Percentiles rank a stretch among this genome's conserved stretches.
Evolutionary conservation across 2,888 invertebrate species (phyloP).

Genomic region (Apodemia duryi): DNA sequence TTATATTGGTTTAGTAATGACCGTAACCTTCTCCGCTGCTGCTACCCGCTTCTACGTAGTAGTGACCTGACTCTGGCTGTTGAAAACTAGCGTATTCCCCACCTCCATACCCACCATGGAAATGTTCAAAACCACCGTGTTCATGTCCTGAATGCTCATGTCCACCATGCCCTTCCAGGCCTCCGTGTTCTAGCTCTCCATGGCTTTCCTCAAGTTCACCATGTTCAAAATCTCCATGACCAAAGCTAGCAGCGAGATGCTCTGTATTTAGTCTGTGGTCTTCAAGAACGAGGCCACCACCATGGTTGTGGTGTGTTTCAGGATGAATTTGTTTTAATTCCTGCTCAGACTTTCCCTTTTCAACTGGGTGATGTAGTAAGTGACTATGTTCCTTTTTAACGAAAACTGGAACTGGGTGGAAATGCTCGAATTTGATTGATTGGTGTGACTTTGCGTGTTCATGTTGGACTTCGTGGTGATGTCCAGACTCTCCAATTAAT

Average conservation of each 20-base stretch:
- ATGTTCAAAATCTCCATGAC: slow-evolving; percentile 46
- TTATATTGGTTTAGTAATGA: slow-evolving; percentile 54
- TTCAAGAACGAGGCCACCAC: slow-evolving; percentile 80
- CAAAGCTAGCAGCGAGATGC: slow-evolving; percentile 40
- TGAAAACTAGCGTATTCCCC: slow-evolving; percentile 55
- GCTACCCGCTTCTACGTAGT: slow-evolving; percentile 53
- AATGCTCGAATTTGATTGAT: slow-evolving; percentile 84
- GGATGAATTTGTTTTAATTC: slow-evolving; percentile 81
- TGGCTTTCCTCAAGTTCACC: slow-evolving; percentile 33
- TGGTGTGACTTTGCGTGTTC: slow-evolving; percentile 85
- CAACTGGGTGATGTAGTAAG: slow-evolving; percentile 81
- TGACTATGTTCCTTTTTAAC: slow-evolving; percentile 84
- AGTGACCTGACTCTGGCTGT: slow-evolving; percentile 51
- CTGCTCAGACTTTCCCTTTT: slow-evolving; percentile 81
- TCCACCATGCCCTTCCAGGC: slow-evolving; percentile 24
- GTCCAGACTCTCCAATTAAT: slow-evolving; percentile 69
- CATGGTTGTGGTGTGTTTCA: slow-evolving; percentile 78
- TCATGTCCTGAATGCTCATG: slow-evolving; percentile 39
- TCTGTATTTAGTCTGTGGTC: slow-evolving; percentile 73
- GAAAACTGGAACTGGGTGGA: slow-evolving; percentile 84
- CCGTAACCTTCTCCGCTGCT: slow-evolving; percentile 60
- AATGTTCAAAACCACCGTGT: slow-evolving; percentile 36
- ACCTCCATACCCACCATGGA: slow-evolving; percentile 50
- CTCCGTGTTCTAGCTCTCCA: slow-evolving; percentile 45
- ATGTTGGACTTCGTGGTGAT: slow-evolving; percentile 81